Evolutionary conservation across 2,113 vertebrate species (phyloP), one percentile per base, ranked within the genome.

Genomic region (Periophthalmus modestus): DNA sequence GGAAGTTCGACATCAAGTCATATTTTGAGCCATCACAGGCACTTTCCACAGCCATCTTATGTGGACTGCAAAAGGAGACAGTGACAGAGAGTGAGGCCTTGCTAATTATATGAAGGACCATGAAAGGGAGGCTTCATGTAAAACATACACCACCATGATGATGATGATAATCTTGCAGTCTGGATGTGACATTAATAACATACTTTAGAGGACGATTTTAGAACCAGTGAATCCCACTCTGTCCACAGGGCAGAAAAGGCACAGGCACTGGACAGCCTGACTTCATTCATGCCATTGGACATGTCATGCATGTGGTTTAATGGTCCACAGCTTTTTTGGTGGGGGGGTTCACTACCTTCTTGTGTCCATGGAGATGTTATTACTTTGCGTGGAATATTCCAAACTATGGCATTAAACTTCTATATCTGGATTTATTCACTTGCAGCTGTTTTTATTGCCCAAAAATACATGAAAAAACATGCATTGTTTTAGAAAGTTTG

Each of bases 111-210:
- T 77, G 71, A 78, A 75, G 85, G 76, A 68, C 80, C 52, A 76
- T 75, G 65, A 79, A 75, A 55, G 19, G 69, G 57, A 82, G 76
- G 69, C 54, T 88, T 77, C 76, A 74, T 70, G 39, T 77, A 66
- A 82, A 76, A 85, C 71, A 75, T 70, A 72, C 46, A 50, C 73
- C 59, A 50, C 73, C 54, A 58, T 77, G 69, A 82, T 62, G 69
- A 87, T 71, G 73, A 86, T 72, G 73, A 84, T 90, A 70, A 84
- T 88, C 85, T 82, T 82, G 74, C 66, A 68, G 71, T 76, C 79
- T 86, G 77, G 74, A 71, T 82, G 59, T 80, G 81, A 83, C 84
- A 90, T 90, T 90, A 91, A 90, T 90, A 71, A 86, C 81, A 92
- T 71, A 66, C 78, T 89, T 62, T 77, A 57, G 50, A 12, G 58